Evolutionary conservation across 2,888 invertebrate species (phyloP).

Genomic region (Corbicula japonica): DNA sequence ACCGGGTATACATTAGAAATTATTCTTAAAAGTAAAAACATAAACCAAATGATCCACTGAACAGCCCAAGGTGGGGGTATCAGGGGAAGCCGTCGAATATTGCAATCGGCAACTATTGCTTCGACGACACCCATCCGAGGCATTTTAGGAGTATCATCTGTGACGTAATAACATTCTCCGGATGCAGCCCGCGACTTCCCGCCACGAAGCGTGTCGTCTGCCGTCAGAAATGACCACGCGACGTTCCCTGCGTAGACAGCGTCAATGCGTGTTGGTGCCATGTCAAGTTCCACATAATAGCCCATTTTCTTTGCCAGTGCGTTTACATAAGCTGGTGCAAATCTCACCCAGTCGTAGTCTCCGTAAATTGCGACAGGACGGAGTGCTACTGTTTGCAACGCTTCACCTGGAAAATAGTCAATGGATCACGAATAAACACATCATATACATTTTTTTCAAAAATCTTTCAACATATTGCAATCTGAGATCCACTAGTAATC

Average conservation of each 20-base stretch:
- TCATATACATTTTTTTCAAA: not conserved
- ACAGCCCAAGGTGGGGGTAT: not conserved
- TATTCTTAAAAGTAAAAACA: not conserved
- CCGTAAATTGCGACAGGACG: constrained; percentile 8
- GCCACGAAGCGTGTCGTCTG: constrained; percentile 8
- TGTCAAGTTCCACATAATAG: not conserved
- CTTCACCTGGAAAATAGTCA: not conserved
- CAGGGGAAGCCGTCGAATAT: not conserved
- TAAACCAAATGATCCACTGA: not conserved
- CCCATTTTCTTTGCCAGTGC: not conserved
- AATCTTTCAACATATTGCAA: not conserved
- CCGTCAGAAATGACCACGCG: constrained; percentile 4
- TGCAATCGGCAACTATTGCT: not conserved
- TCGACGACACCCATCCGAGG: constrained; percentile 3
- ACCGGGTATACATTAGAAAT: not conserved
- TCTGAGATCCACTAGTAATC: not conserved
- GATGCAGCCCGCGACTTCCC: not conserved
- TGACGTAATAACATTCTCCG: constrained; percentile 1
- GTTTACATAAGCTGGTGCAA: not conserved
- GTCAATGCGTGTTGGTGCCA: not conserved
- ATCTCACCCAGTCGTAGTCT: not conserved
- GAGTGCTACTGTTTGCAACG: not conserved
- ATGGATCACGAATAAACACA: too few species aligned
- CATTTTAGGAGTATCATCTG: constrained; percentile 6
- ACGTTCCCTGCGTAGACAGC: constrained; percentile 9